phyloP scores from a whole-genome alignment of 2,113 vertebrate genomes.

The Chloropsis cyanopogon region DNA sequence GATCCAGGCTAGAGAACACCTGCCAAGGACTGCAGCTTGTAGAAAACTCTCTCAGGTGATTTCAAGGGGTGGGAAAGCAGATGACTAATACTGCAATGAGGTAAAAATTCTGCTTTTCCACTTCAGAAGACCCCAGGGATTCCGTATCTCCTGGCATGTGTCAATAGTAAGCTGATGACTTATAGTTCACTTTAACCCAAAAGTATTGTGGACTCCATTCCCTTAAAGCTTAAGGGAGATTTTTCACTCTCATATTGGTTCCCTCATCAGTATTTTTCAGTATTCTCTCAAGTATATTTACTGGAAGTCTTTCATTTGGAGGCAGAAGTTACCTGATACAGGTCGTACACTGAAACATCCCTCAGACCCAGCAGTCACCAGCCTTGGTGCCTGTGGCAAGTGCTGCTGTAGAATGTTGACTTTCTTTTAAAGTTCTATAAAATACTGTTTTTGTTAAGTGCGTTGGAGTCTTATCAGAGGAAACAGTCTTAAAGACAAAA shows the following conservation, averaged over 20 bases:
- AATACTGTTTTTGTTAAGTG: background rate
- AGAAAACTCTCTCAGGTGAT: background rate
- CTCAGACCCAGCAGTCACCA: background rate
- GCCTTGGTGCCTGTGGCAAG: background rate
- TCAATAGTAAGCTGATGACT: background rate
- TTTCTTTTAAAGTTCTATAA: background rate
- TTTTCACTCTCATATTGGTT: background rate
- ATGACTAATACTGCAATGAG: background rate
- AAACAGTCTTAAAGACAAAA: background rate
- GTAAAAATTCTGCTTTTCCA: background rate
- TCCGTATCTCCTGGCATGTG: background rate
- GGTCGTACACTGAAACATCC: background rate
- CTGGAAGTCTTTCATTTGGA: background rate
- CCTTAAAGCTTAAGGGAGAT: background rate
- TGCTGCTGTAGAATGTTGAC: background rate
- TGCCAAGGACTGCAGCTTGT: background rate
- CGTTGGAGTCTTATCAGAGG: background rate
- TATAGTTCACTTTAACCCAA: background rate
- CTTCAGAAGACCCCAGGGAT: background rate
- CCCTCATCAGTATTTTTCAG: background rate
- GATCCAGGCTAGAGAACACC: background rate
- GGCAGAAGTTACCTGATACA: background rate
- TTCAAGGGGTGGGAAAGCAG: background rate
- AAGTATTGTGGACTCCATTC: background rate
- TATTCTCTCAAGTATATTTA: background rate